Conservation (phyloP, 2,797 vertebrate genomes). For the Periophthalmus magnuspinnatus region DNA sequence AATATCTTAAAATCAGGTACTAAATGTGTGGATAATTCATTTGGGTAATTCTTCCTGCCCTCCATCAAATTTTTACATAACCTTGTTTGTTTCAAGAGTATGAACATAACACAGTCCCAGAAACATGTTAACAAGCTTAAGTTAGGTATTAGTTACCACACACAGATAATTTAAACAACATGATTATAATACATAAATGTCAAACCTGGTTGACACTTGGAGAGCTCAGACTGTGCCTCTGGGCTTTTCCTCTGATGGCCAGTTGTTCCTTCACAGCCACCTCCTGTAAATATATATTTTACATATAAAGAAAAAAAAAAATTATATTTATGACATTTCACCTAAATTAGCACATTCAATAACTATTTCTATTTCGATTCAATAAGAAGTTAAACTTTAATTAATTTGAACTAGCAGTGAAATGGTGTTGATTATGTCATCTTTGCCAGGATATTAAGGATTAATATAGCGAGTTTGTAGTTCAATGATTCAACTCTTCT, state of each 20-base stretch:
- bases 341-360: too few species aligned
- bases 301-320: slow-evolving; percentile 9
- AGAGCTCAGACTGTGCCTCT: slow-evolving; percentile 86
- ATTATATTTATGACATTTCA: not conserved
- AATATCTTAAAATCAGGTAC: not conserved
- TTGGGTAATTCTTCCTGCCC: not conserved
- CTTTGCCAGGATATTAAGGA: too few species aligned
- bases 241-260: slow-evolving; percentile 83
- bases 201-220: slow-evolving; percentile 86
- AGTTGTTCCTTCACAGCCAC: slow-evolving; percentile 93
- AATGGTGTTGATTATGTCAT: too few species aligned
- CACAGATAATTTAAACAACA: not conserved
- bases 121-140: not conserved
- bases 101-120: not conserved
- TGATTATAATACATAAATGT: not conserved
- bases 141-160: not conserved
- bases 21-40: not conserved
- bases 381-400: too few species aligned
- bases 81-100: not conserved
- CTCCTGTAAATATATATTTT: slow-evolving; percentile 77
- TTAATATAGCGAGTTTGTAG: too few species aligned
- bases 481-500: too few species aligned
- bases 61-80: not conserved
- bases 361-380: too few species aligned
- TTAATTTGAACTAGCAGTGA: too few species aligned